Conservation (phyloP, 2,797 vertebrate species). For the Premnoplex brunnescens region DNA sequence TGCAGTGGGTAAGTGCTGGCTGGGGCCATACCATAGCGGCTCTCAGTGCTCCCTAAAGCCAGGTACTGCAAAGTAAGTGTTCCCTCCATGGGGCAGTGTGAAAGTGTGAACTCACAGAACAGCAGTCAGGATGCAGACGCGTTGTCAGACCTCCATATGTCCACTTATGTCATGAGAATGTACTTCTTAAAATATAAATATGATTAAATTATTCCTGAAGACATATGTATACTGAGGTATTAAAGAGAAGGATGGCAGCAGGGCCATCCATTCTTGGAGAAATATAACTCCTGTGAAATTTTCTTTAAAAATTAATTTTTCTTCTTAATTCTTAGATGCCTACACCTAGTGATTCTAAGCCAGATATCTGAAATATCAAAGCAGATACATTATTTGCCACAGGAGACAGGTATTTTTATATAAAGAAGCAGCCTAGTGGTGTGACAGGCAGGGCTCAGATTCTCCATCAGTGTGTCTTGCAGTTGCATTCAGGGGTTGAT, state of each 20-base stretch:
- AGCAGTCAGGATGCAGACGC: neutral
- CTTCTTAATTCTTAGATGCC: neutral
- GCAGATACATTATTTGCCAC: neutral
- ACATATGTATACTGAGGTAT: fast-evolving
- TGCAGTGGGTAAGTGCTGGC: neutral
- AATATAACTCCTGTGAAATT: neutral
- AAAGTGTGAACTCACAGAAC: neutral
- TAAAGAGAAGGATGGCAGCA: neutral
- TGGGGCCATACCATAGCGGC: fast-evolving
- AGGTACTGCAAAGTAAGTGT: neutral
- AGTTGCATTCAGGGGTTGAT: neutral
- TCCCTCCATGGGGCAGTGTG: fast-evolving
- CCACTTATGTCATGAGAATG: neutral
- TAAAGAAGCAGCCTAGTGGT: neutral
- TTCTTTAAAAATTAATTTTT: neutral
- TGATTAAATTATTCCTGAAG: neutral
- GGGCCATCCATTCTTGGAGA: neutral
- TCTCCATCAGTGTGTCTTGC: fast-evolving
- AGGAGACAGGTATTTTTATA: neutral
- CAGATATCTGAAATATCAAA: neutral
- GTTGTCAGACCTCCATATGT: neutral
- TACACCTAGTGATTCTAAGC: neutral
- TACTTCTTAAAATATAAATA: neutral
- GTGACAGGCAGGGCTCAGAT: neutral
- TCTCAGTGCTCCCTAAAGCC: neutral